These are phyloP conservation scores for Drosophila yooni DNA, from an alignment of 2,888 invertebrate genomes.

Conservation along the genomic window DNA sequence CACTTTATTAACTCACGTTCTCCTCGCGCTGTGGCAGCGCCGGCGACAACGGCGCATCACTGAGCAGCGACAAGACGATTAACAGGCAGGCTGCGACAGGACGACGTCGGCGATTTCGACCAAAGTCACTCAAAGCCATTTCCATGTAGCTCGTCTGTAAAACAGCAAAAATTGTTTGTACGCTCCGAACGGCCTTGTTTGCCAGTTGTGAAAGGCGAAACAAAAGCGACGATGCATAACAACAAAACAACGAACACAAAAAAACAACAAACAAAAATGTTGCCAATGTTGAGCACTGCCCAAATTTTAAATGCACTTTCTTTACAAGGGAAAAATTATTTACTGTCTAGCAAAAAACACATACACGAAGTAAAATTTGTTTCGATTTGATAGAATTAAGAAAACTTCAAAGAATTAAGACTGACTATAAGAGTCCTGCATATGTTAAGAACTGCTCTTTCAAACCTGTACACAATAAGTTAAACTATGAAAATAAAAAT, in stretches of 20 bases:
- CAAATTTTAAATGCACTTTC: constrained; percentile 4
- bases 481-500: not conserved
- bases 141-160: constrained; percentile 68
- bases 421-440: not conserved
- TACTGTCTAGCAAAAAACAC: not conserved
- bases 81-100: constrained; percentile 70
- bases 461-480: rapidly evolving
- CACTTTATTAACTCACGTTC: constrained; percentile 80
- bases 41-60: constrained; percentile 69
- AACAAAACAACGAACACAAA: constrained; percentile 41
- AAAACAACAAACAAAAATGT: constrained; percentile 20
- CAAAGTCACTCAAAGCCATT: constrained; percentile 82
- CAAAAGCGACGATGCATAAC: constrained; percentile 68
- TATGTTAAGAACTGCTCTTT: not conserved
- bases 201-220: constrained; percentile 68
- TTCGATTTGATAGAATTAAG: not conserved
- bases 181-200: constrained; percentile 63
- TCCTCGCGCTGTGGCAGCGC: constrained; percentile 82
- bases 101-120: constrained; percentile 50
- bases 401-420: not conserved
- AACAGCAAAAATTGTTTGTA: constrained; percentile 54
- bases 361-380: not conserved
- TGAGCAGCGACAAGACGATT: constrained; percentile 79
- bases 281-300: not conserved
- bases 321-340: not conserved